Percentiles rank a stretch among this genome's conserved stretches.
Conservation (phyloP, 2,888 invertebrate genomes). For the Apodemia mormo region DNA sequence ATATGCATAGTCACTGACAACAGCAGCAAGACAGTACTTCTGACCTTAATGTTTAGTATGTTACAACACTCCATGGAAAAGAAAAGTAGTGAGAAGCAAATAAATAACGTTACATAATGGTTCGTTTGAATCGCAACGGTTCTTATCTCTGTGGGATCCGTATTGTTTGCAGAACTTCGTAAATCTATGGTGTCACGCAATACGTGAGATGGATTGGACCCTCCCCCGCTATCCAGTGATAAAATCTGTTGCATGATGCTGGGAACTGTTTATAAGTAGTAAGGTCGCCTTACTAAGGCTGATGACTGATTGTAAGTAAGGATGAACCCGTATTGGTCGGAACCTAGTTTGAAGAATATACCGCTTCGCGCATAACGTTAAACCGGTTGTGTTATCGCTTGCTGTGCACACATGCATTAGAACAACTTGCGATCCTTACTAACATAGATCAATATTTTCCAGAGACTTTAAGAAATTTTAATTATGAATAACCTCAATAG, state of each 20-base stretch:
- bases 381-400: too few relatives aligned
- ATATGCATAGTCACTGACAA: not conserved
- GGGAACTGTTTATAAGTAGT: not conserved
- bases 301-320: too few relatives aligned
- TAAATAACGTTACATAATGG: slow-evolving; percentile 29
- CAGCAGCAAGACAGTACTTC: not conserved
- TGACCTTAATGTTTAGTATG: not conserved
- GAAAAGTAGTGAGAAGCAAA: slow-evolving; percentile 16
- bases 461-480: too few relatives aligned
- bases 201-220: not conserved
- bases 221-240: not conserved
- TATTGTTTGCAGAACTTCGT: slow-evolving; percentile 25
- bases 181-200: slow-evolving; percentile 19
- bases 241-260: not conserved
- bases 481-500: too few relatives aligned
- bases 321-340: too few relatives aligned
- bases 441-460: too few relatives aligned
- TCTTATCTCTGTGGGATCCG: slow-evolving; percentile 27
- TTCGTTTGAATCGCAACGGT: slow-evolving; percentile 23
- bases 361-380: too few relatives aligned
- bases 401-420: too few relatives aligned
- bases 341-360: too few relatives aligned
- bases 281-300: not conserved
- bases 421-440: too few relatives aligned
- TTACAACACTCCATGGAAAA: slow-evolving; percentile 11